Evolutionary conservation across 2,888 invertebrate genomes (phyloP).

Genomic region (Litoditis marina): DNA sequence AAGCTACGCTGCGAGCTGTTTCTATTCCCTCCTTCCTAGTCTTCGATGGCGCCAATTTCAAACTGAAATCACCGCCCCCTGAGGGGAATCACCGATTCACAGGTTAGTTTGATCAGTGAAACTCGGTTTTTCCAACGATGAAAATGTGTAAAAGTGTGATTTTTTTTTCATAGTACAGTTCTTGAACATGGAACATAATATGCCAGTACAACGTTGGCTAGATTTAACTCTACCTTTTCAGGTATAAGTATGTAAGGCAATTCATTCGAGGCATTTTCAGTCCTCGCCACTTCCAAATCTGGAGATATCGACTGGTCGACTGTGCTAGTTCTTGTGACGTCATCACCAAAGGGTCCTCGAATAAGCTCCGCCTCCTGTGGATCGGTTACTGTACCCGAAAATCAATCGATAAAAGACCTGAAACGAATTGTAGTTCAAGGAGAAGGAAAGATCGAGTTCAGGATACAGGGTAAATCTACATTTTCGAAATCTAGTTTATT

Average conservation of each 20-base stretch:
- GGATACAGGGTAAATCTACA: slow-evolving; percentile 31
- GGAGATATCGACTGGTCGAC: slow-evolving; percentile 26
- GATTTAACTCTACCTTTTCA: too few species aligned
- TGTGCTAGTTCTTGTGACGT: slow-evolving; percentile 18
- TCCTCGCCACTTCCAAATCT: slow-evolving; percentile 9
- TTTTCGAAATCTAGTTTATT: slow-evolving; percentile 8
- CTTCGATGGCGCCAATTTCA: slow-evolving; percentile 11
- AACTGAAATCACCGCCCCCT: too few species aligned
- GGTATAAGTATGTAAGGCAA: too few species aligned
- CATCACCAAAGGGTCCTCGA: slow-evolving; percentile 10
- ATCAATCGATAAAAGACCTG: slow-evolving; percentile 26
- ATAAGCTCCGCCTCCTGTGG: slow-evolving; percentile 53
- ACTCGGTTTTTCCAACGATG: too few species aligned
- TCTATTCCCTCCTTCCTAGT: slow-evolving; percentile 9
- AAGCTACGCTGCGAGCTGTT: slow-evolving; percentile 5
- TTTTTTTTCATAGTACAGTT: too few species aligned
- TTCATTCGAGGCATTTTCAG: too few species aligned
- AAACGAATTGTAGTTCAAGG: slow-evolving; percentile 44
- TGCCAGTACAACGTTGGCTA: too few species aligned
- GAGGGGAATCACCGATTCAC: too few species aligned
- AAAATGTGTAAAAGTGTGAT: too few species aligned
- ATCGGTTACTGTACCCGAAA: slow-evolving; percentile 46
- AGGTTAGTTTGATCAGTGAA: too few species aligned
- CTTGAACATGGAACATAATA: too few species aligned
- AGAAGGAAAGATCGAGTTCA: slow-evolving; percentile 19